Evolutionary conservation across 2,888 invertebrate genomes (phyloP), one percentile per base, ranked within the genome.

Genomic region (Pomacea canaliculata): DNA sequence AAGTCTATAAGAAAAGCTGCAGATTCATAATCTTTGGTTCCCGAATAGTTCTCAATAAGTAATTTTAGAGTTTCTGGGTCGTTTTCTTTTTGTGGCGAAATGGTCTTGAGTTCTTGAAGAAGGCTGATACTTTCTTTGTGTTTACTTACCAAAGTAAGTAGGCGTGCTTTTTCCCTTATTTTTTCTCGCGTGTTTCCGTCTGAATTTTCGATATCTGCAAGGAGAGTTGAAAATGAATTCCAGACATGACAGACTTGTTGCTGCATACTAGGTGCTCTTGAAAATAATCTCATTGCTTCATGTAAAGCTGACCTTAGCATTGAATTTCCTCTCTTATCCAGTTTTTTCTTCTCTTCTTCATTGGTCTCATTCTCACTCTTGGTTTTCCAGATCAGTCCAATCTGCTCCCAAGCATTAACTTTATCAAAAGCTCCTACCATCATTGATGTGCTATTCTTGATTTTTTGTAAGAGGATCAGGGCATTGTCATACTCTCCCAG

Each of bases 391-490:
- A 68, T 68, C 23, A 68, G 37, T 27, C 68, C 68, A 16, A 37
- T 19, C 68, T 68, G 68, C 19, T 68, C 68, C 23, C 19, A 68
- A 12, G 46, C 68, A 46, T 27, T 68, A 46, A 68, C 48, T 68
- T 19, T 68, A 19, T 68, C 68, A 19, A 68, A 27, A 23, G 68
- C 4, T 46, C 68, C 68, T 27, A 19, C 8, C 51, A 13, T 12
- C 37, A 37, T 12, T 4, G 10, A 4, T 7, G n/a, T 37, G 19
- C 16, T 23, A 66, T 37, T 46, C 3, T 19, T 27, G 48, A 68
- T 3, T 27, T 68, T 46, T 37, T 37, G 13, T 12, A 68, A 37
- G 12, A 3, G 19, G 13, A 7, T 10, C 27, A 68, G 48, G 12
- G 68, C 68, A 12, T 12, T 12, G 10, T 27, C 37, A 68, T 46